Conservation (phyloP, 2,888 invertebrate genomes). For the Dryobota labecula region DNA sequence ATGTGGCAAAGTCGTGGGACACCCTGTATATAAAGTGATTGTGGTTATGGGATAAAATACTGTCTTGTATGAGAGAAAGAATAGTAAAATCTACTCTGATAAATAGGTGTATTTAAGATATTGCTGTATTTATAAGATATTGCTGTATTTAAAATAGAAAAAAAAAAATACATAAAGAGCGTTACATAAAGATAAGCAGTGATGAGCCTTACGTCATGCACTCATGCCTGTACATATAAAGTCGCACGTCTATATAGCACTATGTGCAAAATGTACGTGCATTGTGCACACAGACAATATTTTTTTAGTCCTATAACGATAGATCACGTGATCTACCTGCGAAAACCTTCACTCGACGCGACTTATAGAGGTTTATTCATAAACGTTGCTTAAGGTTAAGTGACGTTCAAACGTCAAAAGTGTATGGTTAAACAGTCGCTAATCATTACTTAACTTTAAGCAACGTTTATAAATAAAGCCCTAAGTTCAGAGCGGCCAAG, state of each 20-base stretch:
- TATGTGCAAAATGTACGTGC: background rate
- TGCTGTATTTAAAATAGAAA: slow-evolving; percentile 5
- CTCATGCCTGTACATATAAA: background rate
- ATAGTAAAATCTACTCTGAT: background rate
- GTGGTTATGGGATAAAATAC: background rate
- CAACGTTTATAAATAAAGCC: no score
- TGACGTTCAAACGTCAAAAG: no score
- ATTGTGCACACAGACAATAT: background rate
- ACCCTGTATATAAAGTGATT: slow-evolving; percentile 2
- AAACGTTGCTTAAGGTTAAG: no score
- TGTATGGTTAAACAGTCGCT: no score
- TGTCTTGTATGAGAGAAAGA: background rate
- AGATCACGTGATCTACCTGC: background rate
- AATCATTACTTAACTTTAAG: no score
- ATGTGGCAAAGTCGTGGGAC: no score
- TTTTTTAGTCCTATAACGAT: background rate
- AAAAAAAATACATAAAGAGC: background rate
- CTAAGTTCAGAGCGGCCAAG: slow-evolving; percentile 1
- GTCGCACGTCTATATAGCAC: background rate
- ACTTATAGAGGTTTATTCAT: no score
- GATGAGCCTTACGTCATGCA: background rate
- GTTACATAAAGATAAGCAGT: background rate
- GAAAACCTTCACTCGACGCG: no score
- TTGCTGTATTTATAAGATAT: background rate
- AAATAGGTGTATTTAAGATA: slow-evolving; percentile 4